These are phyloP conservation scores for Sebastes elongatus DNA, from an alignment of 2,797 vertebrate species.

Conservation along the genomic window DNA sequence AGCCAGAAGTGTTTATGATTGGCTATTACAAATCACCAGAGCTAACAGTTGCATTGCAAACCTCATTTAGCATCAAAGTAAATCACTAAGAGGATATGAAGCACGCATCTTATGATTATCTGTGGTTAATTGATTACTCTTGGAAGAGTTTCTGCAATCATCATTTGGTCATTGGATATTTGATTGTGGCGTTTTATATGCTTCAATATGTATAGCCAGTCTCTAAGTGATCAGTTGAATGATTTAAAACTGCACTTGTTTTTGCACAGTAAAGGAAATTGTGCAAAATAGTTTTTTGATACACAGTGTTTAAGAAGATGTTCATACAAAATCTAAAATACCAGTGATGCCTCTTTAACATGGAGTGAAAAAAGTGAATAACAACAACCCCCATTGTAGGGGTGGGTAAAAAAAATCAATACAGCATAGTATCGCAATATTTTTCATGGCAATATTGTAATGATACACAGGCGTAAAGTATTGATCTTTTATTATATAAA, in stretches of 20 bases:
- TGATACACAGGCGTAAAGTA: no score
- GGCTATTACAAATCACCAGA: constrained; percentile 63
- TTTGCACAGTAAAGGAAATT: background rate
- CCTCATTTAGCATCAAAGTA: background rate
- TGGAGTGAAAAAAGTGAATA: background rate
- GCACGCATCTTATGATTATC: background rate
- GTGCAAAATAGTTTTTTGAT: background rate
- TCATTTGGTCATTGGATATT: background rate
- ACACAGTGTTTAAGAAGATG: background rate
- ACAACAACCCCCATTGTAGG: background rate
- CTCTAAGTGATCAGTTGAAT: background rate
- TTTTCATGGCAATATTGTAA: no score
- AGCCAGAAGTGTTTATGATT: constrained; percentile 42
- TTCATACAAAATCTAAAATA: background rate
- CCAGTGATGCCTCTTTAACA: background rate
- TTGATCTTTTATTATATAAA: no score
- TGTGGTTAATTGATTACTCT: background rate
- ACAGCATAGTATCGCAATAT: no score
- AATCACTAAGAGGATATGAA: constrained; percentile 6
- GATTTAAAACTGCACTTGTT: background rate
- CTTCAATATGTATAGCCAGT: background rate
- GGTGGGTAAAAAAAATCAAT: no score
- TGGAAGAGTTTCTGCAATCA: background rate
- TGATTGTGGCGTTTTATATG: background rate
- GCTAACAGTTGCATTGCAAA: constrained; percentile 1